Evolutionary conservation across 2,888 invertebrate species (phyloP).

Genomic region (Linnaemya vulpina): DNA sequence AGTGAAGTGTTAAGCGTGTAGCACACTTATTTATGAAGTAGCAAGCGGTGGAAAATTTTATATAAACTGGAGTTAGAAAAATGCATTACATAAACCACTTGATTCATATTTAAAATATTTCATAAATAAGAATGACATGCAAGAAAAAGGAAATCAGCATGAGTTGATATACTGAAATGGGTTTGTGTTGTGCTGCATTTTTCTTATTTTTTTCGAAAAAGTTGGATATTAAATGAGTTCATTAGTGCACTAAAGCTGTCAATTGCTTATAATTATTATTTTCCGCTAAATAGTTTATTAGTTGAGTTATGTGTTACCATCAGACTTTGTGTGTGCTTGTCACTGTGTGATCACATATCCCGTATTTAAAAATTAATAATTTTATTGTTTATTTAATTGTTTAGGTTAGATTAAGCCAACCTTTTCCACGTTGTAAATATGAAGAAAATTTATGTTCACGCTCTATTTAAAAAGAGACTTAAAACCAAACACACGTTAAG

Average conservation of each 20-base stretch:
- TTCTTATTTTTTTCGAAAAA: neutral
- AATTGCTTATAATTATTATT: neutral
- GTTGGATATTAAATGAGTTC: neutral
- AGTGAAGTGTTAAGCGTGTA: conserved; percentile 8
- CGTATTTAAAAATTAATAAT: too few species aligned
- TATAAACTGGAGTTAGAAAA: neutral
- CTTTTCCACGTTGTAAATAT: too few species aligned
- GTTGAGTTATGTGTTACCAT: neutral
- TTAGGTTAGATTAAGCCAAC: too few species aligned
- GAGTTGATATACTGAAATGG: neutral
- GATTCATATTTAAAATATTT: neutral
- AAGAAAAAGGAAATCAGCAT: neutral
- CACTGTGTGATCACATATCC: too few species aligned
- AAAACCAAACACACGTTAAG: too few species aligned
- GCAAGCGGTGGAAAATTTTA: neutral
- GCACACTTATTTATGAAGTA: conserved; percentile 7
- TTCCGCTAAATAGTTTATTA: neutral
- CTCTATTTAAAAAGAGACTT: too few species aligned
- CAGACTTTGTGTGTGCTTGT: too few species aligned
- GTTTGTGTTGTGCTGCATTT: neutral
- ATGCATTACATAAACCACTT: neutral
- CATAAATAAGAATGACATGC: neutral
- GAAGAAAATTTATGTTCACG: too few species aligned
- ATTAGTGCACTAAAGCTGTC: neutral
- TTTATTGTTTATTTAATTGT: too few species aligned